A percentile compares a stretch with the other conserved stretches of the same genome.
Evolutionary conservation across 1,140 invertebrate genomes (phyloP).

Genomic region (Bombyx mandarina): DNA sequence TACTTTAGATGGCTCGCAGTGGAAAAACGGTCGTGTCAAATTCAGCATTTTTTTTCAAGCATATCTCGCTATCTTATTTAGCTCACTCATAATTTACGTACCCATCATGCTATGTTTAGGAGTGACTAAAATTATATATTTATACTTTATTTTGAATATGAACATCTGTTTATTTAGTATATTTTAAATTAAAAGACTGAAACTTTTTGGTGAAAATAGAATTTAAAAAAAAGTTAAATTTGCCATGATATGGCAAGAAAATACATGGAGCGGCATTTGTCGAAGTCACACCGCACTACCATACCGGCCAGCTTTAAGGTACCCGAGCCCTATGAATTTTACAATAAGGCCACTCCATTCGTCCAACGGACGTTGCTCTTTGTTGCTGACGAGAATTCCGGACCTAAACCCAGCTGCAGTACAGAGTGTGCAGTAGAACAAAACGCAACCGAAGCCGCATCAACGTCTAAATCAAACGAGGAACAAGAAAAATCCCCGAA

Average conservation of each 20-base stretch:
- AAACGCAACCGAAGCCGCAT: conserved; percentile 32
- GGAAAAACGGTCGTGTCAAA: no score
- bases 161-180: no score
- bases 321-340: conserved; percentile 63
- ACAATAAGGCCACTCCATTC: conserved; percentile 67
- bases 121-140: no score
- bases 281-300: conserved; percentile 57
- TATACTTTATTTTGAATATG: no score
- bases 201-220: no score
- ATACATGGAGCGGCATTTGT: conserved; percentile 67
- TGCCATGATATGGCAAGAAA: conserved; percentile 64
- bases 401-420: conserved; percentile 37
- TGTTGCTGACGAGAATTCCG: conserved; percentile 58
- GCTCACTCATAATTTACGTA: no score
- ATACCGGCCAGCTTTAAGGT: conserved; percentile 61
- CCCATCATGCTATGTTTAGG: no score
- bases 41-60: no score
- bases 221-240: neutral
- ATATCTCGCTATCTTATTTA: no score
- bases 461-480: conserved; percentile 42
- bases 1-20: no score
- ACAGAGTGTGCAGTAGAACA: conserved; percentile 23
- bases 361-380: conserved; percentile 65
- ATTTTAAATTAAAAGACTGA: no score
- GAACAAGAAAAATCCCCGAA: conserved; percentile 65